These are phyloP conservation scores for Nesoenas mayeri DNA, from an alignment of 2,113 vertebrate genomes.

Conservation along the genomic window DNA sequence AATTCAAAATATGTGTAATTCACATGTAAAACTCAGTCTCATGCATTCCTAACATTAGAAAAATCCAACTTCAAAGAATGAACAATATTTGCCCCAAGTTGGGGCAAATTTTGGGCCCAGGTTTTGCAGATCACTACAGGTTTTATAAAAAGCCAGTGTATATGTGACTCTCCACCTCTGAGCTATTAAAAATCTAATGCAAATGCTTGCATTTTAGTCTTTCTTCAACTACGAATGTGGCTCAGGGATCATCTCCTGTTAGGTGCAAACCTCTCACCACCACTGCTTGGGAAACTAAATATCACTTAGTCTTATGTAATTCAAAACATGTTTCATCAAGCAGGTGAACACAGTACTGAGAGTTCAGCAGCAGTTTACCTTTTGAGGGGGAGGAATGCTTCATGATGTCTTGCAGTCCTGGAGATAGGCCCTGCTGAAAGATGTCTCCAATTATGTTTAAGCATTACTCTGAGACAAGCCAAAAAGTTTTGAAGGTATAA, in stretches of 20 bases:
- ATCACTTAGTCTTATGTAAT: neutral
- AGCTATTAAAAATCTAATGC: neutral
- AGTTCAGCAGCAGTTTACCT: constrained; percentile 37
- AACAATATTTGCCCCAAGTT: rapidly evolving
- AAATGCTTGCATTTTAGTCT: neutral
- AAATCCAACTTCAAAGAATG: neutral
- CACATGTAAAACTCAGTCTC: neutral
- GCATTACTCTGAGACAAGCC: neutral
- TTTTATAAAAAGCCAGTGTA: neutral
- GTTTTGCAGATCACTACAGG: neutral
- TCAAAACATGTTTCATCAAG: constrained; percentile 45
- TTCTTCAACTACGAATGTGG: neutral
- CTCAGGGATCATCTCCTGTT: neutral
- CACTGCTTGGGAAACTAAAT: neutral
- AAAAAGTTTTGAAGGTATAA: neutral
- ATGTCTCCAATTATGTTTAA: constrained; percentile 14
- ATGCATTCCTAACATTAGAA: neutral
- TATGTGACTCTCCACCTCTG: neutral
- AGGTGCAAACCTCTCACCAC: neutral
- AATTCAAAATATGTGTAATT: neutral
- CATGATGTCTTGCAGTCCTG: neutral
- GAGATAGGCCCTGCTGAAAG: constrained; percentile 40
- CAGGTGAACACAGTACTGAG: neutral
- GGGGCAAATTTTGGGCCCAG: neutral
- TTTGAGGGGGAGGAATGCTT: constrained; percentile 3